Evolutionary conservation across 2,113 vertebrate species (phyloP).

Genomic region (Pseudopodoces humilis): DNA sequence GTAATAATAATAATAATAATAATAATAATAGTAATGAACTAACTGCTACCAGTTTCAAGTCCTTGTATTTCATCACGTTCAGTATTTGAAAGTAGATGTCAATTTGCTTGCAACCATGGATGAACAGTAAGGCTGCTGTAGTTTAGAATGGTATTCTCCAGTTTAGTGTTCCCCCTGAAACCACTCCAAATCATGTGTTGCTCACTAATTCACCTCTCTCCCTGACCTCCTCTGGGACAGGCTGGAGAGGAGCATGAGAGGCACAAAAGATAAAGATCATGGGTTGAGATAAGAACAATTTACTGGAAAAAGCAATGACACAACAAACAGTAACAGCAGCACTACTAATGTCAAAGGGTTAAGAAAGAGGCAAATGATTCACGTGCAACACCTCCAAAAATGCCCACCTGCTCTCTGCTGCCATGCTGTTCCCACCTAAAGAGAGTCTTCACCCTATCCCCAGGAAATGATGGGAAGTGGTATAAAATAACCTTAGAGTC

Average conservation of each 20-base stretch:
- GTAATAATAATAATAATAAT: too few species aligned
- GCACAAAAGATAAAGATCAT: neutral
- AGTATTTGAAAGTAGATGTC: neutral
- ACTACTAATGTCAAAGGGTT: too few species aligned
- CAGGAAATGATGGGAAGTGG: neutral
- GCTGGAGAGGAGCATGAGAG: neutral
- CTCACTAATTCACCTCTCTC: neutral
- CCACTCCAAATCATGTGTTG: neutral
- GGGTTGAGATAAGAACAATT: neutral
- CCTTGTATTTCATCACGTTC: neutral
- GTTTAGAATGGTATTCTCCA: neutral
- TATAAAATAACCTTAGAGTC: neutral
- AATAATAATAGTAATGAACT: neutral
- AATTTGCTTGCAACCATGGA: neutral
- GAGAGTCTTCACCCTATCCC: fast-evolving
- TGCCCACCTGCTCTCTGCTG: neutral
- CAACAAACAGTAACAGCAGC: neutral
- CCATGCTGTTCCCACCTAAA: neutral
- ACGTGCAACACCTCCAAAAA: neutral
- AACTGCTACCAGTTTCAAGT: neutral
- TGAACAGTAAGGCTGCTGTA: neutral
- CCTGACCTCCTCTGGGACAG: too few species aligned
- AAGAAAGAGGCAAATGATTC: fast-evolving
- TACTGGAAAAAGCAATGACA: neutral
- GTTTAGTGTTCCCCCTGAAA: neutral